phyloP scores from a whole-genome alignment of 2,797 vertebrate species.

The Epinephelus awoara region DNA sequence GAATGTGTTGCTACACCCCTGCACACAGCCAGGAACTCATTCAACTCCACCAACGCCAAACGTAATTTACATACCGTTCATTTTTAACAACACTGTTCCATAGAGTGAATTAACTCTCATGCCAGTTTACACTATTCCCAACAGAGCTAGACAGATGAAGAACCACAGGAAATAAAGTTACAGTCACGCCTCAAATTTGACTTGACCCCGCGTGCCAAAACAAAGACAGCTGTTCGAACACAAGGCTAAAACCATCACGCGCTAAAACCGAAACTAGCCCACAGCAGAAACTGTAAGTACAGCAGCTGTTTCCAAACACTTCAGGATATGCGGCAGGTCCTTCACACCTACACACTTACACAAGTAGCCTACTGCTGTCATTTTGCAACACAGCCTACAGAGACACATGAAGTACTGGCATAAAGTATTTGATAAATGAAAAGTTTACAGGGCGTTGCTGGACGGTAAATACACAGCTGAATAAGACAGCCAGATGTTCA shows the following conservation, averaged over 20 bases:
- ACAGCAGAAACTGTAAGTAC: background rate
- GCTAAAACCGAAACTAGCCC: constrained; percentile 10
- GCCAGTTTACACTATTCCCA: too few species aligned
- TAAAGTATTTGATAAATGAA: background rate
- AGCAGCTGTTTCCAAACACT: constrained; percentile 30
- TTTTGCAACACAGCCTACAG: constrained; percentile 2
- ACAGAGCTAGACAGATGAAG: too few species aligned
- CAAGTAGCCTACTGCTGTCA: constrained; percentile 4
- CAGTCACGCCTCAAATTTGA: background rate
- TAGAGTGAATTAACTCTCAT: too few species aligned
- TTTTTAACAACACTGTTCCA: too few species aligned
- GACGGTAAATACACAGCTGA: background rate
- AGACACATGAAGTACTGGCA: background rate
- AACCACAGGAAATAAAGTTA: background rate
- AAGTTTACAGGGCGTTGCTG: background rate
- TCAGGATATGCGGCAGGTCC: background rate
- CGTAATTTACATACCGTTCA: too few species aligned
- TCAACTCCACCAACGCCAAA: too few species aligned
- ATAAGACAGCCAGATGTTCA: background rate
- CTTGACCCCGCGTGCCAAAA: background rate
- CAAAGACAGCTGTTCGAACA: background rate
- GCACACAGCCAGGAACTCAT: too few species aligned
- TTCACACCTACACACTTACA: constrained; percentile 9
- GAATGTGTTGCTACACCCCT: too few species aligned
- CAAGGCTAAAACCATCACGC: background rate